phyloP scores from a whole-genome alignment of 2,888 invertebrate genomes.

The Melangyna quadrimaculata region DNA sequence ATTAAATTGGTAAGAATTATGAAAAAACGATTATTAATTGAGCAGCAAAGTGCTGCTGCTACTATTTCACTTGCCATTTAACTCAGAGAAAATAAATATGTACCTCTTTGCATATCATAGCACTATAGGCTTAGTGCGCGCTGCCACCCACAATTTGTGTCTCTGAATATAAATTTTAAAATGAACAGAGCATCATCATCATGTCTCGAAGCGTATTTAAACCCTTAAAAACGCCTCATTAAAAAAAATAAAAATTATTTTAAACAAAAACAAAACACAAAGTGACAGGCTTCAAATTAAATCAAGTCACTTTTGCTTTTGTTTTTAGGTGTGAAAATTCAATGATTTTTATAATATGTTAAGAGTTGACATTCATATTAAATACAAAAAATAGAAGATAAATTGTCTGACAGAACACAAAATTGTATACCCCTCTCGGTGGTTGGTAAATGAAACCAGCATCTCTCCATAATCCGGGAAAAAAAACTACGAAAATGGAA shows the following conservation, averaged over 20 bases:
- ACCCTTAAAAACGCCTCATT: constrained; percentile 8
- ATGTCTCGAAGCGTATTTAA: constrained; percentile 15
- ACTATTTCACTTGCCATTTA: constrained; percentile 30
- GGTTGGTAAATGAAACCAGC: background rate
- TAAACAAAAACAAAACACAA: background rate
- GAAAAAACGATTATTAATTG: constrained; percentile 71
- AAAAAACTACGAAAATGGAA: background rate
- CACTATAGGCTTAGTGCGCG: background rate
- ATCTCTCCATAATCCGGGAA: background rate
- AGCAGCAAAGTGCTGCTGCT: constrained; percentile 52
- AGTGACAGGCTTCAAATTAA: background rate
- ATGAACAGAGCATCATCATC: background rate
- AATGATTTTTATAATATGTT: constrained; percentile 8
- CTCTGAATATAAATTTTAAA: background rate
- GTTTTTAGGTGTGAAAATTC: constrained; percentile 38
- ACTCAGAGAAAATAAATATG: background rate
- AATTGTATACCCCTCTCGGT: background rate
- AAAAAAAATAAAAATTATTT: background rate
- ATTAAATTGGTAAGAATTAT: constrained; percentile 71
- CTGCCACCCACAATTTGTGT: constrained; percentile 22
- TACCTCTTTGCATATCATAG: background rate
- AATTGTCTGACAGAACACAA: constrained; percentile 32
- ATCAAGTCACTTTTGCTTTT: background rate
- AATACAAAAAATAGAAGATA: constrained; percentile 1
- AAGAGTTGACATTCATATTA: constrained; percentile 18